Percentiles rank a stretch among this genome's conserved stretches.
phyloP scores from a whole-genome alignment of 2,797 vertebrate genomes.

The Takifugu ocellatus region DNA sequence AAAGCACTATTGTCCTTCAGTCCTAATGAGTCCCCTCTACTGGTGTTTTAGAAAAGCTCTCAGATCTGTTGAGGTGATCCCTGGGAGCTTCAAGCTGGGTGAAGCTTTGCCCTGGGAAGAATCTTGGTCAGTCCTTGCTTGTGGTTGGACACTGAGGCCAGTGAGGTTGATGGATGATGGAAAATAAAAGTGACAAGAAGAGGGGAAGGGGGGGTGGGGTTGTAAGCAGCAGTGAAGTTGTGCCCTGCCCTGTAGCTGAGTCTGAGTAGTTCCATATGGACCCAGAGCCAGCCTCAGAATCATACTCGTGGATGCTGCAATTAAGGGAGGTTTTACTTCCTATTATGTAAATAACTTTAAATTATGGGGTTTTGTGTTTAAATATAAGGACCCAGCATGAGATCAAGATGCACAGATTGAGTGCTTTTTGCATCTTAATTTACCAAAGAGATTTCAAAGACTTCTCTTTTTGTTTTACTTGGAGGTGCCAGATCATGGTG shows the following conservation, averaged over 20 bases:
- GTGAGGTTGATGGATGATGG: conserved; percentile 46
- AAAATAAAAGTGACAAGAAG: conserved; percentile 53
- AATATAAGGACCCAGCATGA: not conserved
- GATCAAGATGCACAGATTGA: not conserved
- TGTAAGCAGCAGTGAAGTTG: conserved; percentile 32
- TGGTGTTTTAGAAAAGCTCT: conserved; percentile 43
- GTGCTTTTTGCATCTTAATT: not conserved
- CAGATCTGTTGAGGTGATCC: conserved; percentile 42
- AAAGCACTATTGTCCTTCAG: conserved; percentile 52
- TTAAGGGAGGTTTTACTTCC: not conserved
- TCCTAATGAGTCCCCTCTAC: conserved; percentile 45
- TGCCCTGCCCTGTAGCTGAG: conserved; percentile 30
- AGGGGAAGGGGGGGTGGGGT: conserved; percentile 17
- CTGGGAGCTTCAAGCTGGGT: conserved; percentile 16
- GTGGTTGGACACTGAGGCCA: conserved; percentile 25
- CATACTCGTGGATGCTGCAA: conserved; percentile 12
- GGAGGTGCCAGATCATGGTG: not conserved
- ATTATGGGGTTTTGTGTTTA: not conserved
- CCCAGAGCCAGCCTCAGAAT: conserved; percentile 9
- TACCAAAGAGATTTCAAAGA: not conserved
- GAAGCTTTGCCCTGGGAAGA: conserved; percentile 31
- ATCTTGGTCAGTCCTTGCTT: conserved; percentile 46
- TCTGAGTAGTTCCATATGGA: conserved; percentile 45
- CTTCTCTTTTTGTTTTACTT: not conserved
- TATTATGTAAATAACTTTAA: not conserved